Percentiles rank a stretch among this genome's conserved stretches.
phyloP scores from a whole-genome alignment of 2,888 invertebrate species.

The Dryomyza anilis region DNA sequence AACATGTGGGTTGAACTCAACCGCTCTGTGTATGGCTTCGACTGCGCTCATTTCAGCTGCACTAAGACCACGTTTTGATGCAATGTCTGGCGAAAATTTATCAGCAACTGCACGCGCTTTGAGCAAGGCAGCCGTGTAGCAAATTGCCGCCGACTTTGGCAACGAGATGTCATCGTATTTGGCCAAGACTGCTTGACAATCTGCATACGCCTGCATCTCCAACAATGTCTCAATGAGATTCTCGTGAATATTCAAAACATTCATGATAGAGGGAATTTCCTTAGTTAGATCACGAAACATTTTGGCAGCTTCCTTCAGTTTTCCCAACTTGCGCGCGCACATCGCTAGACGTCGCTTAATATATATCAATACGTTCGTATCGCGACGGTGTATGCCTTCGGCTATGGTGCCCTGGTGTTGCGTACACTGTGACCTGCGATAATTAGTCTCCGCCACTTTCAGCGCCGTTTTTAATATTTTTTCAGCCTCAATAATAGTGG shows the following conservation, averaged over 20 bases:
- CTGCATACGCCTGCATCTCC: conserved; percentile 95
- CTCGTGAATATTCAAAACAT: conserved; percentile 91
- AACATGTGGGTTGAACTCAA: conserved; percentile 98
- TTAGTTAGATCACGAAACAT: conserved; percentile 96
- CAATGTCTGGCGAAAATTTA: conserved; percentile 85
- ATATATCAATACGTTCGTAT: conserved; percentile 93
- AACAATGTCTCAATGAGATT: conserved; percentile 93
- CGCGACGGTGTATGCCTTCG: conserved; percentile 82
- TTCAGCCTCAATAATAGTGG: conserved; percentile 87
- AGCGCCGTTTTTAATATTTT: conserved; percentile 82
- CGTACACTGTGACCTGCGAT: conserved; percentile 76
- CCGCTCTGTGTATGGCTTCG: conserved; percentile 92
- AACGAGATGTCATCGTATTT: conserved; percentile 91
- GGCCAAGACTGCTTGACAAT: conserved; percentile 90
- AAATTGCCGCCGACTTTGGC: conserved; percentile 93
- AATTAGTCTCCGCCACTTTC: conserved; percentile 82
- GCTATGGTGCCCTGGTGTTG: conserved; percentile 77
- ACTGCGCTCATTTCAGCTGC: conserved; percentile 91
- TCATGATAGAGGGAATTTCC: conserved; percentile 94
- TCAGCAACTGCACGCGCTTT: conserved; percentile 91
- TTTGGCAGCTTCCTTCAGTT: conserved; percentile 93
- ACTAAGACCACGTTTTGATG: conserved; percentile 80
- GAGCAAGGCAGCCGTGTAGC: conserved; percentile 92
- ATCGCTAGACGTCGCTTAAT: conserved; percentile 93
- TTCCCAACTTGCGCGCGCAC: conserved; percentile 93